Base-by-base conservation (phyloP, 2,113 vertebrate species). In the Mustela nigripes region DNA sequence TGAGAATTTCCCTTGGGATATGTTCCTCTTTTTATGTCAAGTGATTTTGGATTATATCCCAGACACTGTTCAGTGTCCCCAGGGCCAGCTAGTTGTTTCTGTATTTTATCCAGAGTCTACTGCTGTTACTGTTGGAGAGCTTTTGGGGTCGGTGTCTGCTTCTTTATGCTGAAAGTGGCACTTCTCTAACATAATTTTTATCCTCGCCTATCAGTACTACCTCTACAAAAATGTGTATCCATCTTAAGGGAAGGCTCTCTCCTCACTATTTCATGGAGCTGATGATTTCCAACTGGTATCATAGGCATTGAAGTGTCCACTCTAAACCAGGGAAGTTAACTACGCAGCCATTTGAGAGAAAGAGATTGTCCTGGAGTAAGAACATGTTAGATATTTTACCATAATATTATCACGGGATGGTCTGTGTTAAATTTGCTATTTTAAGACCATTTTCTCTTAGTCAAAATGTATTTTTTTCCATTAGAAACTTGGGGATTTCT, bases 381-480 rank as follows among this genome's bases (percentile, higher is more conserved):
- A 71, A 73, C n/a, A 28, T 56, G 33, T 28, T 28, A 39, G 48
- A 83, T 69, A 28, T 11, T 28, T 65, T 31, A 50, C 39, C n/a
- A 45, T 36, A 62, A 53, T n/a, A 21, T 33, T n/a, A 22, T 42
- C 33, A 53, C 21, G 26, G 18, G 22, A 9, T 7, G 50, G n/a
- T 88, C 15, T 18, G 76, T 42, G 36, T 62, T 28, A 83, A 94
- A 92, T 10, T 91, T 93, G 28, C 5, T 53, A 45, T 74, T 73
- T 76, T 33, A 81, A 67, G 60, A 56, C 15, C 24, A 8, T 28
- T 69, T 76, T 50, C 18, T 82, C 11, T 74, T 69, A 53, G 48
- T 36, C 36, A 62, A 74, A 67, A 74, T 33, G 60, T 78, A 62
- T 18, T 45, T 56, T 14, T 24, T 39, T 6, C 31, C 21, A 11